Base-by-base conservation (phyloP, 2,888 invertebrate species). In the Uloborus plumipes region DNA sequence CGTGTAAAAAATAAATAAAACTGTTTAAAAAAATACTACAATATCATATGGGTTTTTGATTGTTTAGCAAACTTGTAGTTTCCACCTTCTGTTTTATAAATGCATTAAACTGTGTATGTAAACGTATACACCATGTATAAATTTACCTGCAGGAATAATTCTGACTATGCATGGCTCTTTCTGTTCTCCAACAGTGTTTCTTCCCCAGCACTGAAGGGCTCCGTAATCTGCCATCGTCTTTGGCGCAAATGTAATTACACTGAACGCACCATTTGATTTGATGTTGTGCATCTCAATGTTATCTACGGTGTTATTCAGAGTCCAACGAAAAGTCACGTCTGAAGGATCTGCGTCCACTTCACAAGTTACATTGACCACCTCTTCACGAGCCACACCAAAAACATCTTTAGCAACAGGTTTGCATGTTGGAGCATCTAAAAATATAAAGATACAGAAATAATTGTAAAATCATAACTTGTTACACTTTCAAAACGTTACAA, bases 331-430 rank as follows among this genome's bases (percentile, higher is more conserved):
- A 15, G 79, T 83, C 11, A 86, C 80, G 26, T 95, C 95, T 67
- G 95, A 95, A 39, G 96, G 96, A 91, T 96, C 95, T 14, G 96
- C 94, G 90, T 96, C 96, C 88, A 96, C 94, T 90, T 94, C 94
- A 90, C 96, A 97, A 84, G 93, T 92, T 87, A 96, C 94, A 89
- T 95, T 93, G 86, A 95, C 93, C 76, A 93, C 93, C 91, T 96
- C 96, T 85, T 94, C 94, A 75, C 95, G 92, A 85, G 95, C 95
- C 85, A 96, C 96, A 22, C 96, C 96, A 87, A 96, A 95, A 22
- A 83, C 58, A 26, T 71, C 74, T 65, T 84, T 85, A 67, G 86
- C 86, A 50, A 84, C 85, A 4, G 84, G 71, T 18, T 85, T 84
- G 73, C 87, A 87, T 16, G 86, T 85, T 4, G 87, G 87, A 1